Evolutionary conservation across 2,797 vertebrate genomes (phyloP).

Genomic region (Glyptemys insculpta): DNA sequence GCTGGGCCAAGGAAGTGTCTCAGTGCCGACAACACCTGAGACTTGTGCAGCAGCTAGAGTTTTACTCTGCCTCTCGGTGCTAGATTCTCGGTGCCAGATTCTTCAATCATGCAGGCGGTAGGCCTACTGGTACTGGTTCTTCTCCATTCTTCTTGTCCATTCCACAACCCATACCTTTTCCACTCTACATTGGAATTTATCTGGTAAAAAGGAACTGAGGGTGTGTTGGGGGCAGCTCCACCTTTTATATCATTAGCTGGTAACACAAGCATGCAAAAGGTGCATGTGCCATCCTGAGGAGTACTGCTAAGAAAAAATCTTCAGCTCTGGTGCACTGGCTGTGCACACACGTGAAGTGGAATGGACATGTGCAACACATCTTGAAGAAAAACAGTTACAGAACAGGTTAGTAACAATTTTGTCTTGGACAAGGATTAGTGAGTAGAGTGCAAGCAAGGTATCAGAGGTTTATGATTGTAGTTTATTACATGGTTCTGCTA

Average conservation of each 20-base stretch:
- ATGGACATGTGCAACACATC: not conserved
- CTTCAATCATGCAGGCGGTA: too few relatives aligned
- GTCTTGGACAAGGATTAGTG: not conserved
- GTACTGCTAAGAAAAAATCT: not conserved
- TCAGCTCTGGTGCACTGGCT: not conserved
- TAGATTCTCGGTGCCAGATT: too few relatives aligned
- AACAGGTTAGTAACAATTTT: not conserved
- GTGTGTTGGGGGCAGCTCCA: not conserved
- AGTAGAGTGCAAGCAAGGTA: not conserved
- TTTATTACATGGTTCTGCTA: not conserved
- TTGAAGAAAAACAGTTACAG: not conserved
- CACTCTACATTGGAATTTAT: not conserved
- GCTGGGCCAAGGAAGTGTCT: too few relatives aligned
- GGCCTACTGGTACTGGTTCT: too few relatives aligned
- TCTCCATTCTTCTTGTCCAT: not conserved
- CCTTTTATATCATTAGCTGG: not conserved
- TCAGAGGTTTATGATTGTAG: not conserved
- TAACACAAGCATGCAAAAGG: not conserved
- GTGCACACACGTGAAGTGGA: not conserved
- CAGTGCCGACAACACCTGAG: too few relatives aligned
- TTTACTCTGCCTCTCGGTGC: too few relatives aligned
- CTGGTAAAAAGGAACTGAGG: not conserved
- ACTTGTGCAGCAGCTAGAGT: too few relatives aligned
- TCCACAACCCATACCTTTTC: not conserved
- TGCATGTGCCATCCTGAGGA: not conserved